These are phyloP conservation scores for Syngnathus typhle DNA, from an alignment of 2,113 vertebrate species.

Conservation along the genomic window DNA sequence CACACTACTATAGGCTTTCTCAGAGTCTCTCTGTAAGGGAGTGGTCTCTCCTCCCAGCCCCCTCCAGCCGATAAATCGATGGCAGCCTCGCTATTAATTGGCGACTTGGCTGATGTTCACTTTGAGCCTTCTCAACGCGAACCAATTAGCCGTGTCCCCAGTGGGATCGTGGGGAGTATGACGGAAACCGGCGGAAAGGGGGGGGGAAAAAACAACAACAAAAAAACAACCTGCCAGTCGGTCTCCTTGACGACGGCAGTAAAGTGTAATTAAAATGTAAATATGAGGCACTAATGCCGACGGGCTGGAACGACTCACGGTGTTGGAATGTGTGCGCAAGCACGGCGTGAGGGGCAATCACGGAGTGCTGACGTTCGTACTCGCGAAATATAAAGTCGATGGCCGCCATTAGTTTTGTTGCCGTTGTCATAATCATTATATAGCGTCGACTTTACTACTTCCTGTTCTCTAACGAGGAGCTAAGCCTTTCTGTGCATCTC, in stretches of 20 bases:
- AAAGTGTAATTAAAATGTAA: constrained; percentile 33
- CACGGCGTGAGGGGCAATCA: constrained; percentile 43
- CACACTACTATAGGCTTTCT: background rate
- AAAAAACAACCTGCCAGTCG: constrained; percentile 18
- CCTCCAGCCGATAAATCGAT: constrained; percentile 24
- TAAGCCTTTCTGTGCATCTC: background rate
- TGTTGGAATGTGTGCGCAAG: constrained; percentile 29
- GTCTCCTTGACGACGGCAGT: constrained; percentile 16
- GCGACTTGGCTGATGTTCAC: constrained; percentile 53
- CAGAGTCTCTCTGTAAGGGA: constrained; percentile 30
- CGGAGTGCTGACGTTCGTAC: background rate
- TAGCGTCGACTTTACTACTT: background rate
- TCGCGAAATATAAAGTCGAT: too few species aligned
- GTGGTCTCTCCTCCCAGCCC: constrained; percentile 5
- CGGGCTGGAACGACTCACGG: constrained; percentile 23
- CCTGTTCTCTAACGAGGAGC: background rate
- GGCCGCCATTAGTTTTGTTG: background rate
- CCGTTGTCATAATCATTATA: background rate
- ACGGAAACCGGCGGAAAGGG: background rate
- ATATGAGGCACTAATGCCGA: constrained; percentile 20
- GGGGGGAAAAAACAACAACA: constrained; percentile 7
- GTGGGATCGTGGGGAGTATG: constrained; percentile 43
- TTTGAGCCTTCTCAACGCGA: constrained; percentile 48
- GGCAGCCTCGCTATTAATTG: constrained; percentile 54
- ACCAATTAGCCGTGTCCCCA: constrained; percentile 60